Base-by-base conservation (phyloP, 2,113 vertebrate genomes). In the Antechinus stuartii region DNA sequence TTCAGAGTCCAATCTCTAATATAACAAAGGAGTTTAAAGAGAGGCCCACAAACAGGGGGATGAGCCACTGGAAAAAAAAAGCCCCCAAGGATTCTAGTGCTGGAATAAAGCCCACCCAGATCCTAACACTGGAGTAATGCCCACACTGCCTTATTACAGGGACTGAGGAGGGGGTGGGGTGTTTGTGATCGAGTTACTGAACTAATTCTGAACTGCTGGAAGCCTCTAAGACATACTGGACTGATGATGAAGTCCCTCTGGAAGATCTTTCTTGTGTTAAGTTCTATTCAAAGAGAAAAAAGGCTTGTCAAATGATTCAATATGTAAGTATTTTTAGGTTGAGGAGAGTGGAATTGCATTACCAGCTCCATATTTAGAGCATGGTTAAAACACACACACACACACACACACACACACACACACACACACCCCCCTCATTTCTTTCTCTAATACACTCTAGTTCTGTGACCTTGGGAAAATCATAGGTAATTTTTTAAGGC, bases 291-390 rank as follows among this genome's bases (percentile, higher is more conserved):
- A 8, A 76, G 90, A 57, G 11, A 90, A 49, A 53, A 52, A 89
- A 94, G 47, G 46, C 91, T 94, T 94, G 94, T 96, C 97, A 97
- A 97, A 96, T 94, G 97, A 96, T 94, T 96, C n/a, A 55, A 91
- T 91, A 94, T 92, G 91, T 89, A 96, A 94, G 97, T 98, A 97
- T 97, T 97, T 97, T 97, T 96, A 97, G 90, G 89, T 94, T 27
- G 52, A 93, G 95, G 95, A 93, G 91, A 95, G 92, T 96, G 46
- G 76, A 95, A 93, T 95, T 25, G 92, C 93, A 93, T 95, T 61
- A 91, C 94, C 95, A 94, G 93, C 22, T 91, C 96, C 91, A 91
- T 94, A 95, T 96, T 96, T 97, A 97, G 97, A 96, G 91, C 35
- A 91, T 30, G 96, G 97, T 92, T 95, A 93, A 96, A 97, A 98